Percentiles rank a stretch among this genome's conserved stretches.
phyloP scores from a whole-genome alignment of 2,888 invertebrate genomes.

The Cloeon dipterum region DNA sequence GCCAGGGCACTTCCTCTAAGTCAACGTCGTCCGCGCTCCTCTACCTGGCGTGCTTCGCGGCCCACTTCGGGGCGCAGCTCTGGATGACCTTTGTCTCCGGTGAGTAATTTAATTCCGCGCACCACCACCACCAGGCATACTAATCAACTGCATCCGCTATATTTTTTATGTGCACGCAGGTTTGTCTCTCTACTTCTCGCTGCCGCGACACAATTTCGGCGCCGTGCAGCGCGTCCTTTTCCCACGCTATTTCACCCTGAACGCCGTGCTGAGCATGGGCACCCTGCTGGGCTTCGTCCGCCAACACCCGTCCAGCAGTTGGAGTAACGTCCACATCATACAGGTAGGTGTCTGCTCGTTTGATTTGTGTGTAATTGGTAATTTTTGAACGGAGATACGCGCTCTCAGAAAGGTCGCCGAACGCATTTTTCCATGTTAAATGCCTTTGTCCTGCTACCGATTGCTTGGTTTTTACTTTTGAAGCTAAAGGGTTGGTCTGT shows the following conservation, averaged over 20 bases:
- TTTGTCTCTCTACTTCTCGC: conserved; percentile 58
- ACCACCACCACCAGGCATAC: not conserved
- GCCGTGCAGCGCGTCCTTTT: conserved; percentile 68
- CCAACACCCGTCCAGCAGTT: conserved; percentile 24
- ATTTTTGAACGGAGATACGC: not conserved
- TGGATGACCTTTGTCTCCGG: conserved; percentile 89
- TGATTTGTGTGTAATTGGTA: not conserved
- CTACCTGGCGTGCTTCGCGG: conserved; percentile 50
- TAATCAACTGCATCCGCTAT: conserved; percentile 9
- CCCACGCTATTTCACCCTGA: conserved; percentile 66
- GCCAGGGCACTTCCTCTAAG: not conserved
- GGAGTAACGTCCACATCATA: conserved; percentile 10
- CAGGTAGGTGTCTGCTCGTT: conserved; percentile 11
- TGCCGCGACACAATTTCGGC: conserved; percentile 71
- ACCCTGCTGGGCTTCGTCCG: conserved; percentile 46
- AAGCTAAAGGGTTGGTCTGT: too few species aligned
- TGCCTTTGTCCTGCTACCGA: too few species aligned
- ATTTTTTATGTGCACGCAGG: too few species aligned
- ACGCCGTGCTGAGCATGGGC: conserved; percentile 45
- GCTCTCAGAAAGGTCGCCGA: too few species aligned
- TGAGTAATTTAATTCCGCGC: conserved; percentile 17
- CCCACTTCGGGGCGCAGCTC: conserved; percentile 67
- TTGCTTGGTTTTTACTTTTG: too few species aligned
- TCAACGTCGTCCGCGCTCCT: conserved; percentile 24
- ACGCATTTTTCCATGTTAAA: too few species aligned